phyloP scores from a whole-genome alignment of 2,797 vertebrate species.

The Arnoldichthys spilopterus region DNA sequence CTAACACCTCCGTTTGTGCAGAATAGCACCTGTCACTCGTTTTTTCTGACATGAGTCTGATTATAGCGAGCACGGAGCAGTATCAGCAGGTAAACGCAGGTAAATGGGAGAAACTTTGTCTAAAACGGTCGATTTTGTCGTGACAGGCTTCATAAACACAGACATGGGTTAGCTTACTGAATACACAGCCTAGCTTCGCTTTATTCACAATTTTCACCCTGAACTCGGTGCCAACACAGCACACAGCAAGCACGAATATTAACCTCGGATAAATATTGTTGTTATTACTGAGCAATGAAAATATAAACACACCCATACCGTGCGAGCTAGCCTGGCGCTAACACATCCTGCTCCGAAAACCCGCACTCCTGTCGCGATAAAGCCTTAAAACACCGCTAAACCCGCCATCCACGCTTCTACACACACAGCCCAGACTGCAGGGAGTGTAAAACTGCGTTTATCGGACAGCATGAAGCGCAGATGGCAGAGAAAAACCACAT shows the following conservation, averaged over 20 bases:
- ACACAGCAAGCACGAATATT: background rate
- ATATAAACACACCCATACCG: background rate
- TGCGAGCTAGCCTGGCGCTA: background rate
- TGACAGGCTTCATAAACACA: too few relatives aligned
- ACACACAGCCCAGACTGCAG: background rate
- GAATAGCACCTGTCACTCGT: too few relatives aligned
- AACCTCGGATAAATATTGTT: background rate
- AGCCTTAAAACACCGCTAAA: background rate
- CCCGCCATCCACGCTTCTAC: background rate
- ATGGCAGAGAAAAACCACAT: background rate
- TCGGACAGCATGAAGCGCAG: background rate
- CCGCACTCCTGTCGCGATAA: background rate
- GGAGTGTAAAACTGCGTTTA: too few relatives aligned
- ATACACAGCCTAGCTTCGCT: too few relatives aligned
- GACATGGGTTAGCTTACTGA: too few relatives aligned
- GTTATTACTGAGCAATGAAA: background rate
- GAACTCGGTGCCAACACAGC: background rate
- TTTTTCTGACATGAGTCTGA: too few relatives aligned
- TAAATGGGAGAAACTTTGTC: too few relatives aligned
- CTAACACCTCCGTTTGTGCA: too few relatives aligned
- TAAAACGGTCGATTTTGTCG: too few relatives aligned
- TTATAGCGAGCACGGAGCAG: too few relatives aligned
- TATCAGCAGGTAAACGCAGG: too few relatives aligned
- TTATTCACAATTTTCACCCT: too few relatives aligned
- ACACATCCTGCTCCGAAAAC: background rate